These are phyloP conservation scores for Hybos culiciformis DNA, from an alignment of 2,888 invertebrate species.

Conservation along the genomic window DNA sequence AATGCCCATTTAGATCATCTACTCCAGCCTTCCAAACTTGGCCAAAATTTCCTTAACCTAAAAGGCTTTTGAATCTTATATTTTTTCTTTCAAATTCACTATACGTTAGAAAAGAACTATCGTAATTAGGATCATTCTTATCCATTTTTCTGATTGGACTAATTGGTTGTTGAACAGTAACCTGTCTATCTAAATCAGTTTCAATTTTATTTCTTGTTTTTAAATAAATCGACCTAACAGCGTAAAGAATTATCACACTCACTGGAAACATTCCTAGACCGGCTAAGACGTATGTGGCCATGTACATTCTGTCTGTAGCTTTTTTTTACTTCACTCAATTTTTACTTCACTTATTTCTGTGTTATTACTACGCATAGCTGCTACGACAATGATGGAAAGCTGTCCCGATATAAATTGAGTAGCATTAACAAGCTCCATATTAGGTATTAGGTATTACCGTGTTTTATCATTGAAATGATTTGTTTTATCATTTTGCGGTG, in stretches of 20 bases:
- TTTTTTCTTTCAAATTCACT: conserved; percentile 66
- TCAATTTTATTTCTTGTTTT: conserved; percentile 34
- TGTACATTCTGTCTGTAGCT: conserved; percentile 44
- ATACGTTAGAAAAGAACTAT: conserved; percentile 28
- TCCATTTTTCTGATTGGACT: conserved; percentile 34
- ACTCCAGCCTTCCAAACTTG: conserved; percentile 81
- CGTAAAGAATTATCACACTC: conserved; percentile 42
- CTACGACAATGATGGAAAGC: conserved; percentile 6
- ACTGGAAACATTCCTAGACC: conserved; percentile 47
- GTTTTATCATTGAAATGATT: neutral
- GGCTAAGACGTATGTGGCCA: conserved; percentile 46
- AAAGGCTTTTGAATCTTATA: conserved; percentile 58
- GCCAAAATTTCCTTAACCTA: conserved; percentile 77
- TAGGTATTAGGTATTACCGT: neutral
- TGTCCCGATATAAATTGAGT: neutral
- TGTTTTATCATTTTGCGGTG: conserved; percentile 10
- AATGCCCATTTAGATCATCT: conserved; percentile 61
- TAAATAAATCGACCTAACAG: conserved; percentile 41
- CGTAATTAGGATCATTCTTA: conserved; percentile 22
- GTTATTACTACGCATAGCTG: conserved; percentile 25
- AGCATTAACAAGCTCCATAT: conserved; percentile 3
- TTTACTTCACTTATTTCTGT: conserved; percentile 45
- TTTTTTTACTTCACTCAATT: too few species aligned
- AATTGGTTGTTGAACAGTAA: conserved; percentile 41
- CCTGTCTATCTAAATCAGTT: conserved; percentile 48